Evolutionary conservation across 2,113 vertebrate species (phyloP).

Genomic region (Hiodon alosoides): DNA sequence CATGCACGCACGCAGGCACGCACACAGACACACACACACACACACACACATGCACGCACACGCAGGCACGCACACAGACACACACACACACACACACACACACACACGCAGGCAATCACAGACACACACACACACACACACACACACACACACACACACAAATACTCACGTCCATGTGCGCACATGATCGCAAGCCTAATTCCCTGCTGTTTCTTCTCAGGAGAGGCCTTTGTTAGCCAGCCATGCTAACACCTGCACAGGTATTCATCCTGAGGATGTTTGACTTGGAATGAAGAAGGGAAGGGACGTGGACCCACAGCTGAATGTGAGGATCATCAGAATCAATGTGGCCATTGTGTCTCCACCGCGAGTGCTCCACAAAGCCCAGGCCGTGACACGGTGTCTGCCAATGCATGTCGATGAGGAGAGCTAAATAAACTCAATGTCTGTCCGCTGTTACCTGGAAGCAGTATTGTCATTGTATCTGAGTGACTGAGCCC

Average conservation of each 20-base stretch:
- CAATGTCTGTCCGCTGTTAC: slow-evolving; percentile 42
- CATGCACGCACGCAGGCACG: neutral
- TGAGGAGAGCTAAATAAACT: slow-evolving; percentile 38
- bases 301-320: slow-evolving; percentile 35
- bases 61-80: neutral
- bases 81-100: slow-evolving; percentile 21
- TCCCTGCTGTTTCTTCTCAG: slow-evolving; percentile 39
- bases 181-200: neutral
- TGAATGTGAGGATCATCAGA: slow-evolving; percentile 55
- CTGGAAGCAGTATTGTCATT: slow-evolving; percentile 30
- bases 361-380: slow-evolving; percentile 42
- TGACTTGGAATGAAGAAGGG: slow-evolving; percentile 49
- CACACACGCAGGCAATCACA: neutral
- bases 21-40: neutral
- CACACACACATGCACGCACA: neutral
- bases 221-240: slow-evolving; percentile 33
- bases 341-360: slow-evolving; percentile 58
- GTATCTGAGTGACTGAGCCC: slow-evolving; percentile 31
- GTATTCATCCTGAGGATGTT: slow-evolving; percentile 49
- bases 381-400: slow-evolving; percentile 45
- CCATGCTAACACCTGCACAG: slow-evolving; percentile 52
- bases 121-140: neutral
- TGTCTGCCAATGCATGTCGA: slow-evolving; percentile 44
- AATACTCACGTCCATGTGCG: slow-evolving; percentile 10
- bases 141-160: slow-evolving; percentile 12